A percentile compares a stretch with the other conserved stretches of the same genome.
phyloP scores from a whole-genome alignment of 2,797 vertebrate species.

The Galago senegalensis region DNA sequence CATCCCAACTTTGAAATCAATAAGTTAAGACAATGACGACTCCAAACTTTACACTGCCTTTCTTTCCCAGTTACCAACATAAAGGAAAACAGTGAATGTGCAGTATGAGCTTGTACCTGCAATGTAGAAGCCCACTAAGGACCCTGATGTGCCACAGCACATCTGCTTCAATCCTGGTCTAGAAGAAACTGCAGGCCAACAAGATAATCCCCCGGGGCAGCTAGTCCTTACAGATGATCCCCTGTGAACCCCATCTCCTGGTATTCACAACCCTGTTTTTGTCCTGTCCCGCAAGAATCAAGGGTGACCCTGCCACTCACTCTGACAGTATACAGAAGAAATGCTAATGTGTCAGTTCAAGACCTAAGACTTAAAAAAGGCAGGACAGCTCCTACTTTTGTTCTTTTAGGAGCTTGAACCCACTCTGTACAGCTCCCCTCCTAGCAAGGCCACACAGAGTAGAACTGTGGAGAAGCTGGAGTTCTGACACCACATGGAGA shows the following conservation, averaged over 20 bases:
- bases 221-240: not conserved
- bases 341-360: not conserved
- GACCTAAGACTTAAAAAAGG: not conserved
- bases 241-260: not conserved
- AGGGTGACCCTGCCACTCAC: not conserved
- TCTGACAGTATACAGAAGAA: not conserved
- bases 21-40: not conserved
- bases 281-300: not conserved
- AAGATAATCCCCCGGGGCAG: not conserved
- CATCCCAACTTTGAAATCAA: constrained; percentile 23
- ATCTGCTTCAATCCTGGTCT: not conserved
- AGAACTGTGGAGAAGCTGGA: not conserved
- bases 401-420: not conserved
- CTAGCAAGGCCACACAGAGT: not conserved
- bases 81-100: not conserved
- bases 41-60: not conserved
- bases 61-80: constrained; percentile 37
- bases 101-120: not conserved
- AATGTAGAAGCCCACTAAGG: not conserved
- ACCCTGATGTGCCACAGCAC: not conserved
- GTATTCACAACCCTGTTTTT: not conserved
- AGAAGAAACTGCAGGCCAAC: not conserved
- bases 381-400: not conserved
- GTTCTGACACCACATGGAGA: not conserved
- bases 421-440: not conserved